Percentiles rank a stretch among this genome's conserved stretches.
Evolutionary conservation across 2,888 invertebrate genomes (phyloP).

Genomic region (Callinectes sapidus): DNA sequence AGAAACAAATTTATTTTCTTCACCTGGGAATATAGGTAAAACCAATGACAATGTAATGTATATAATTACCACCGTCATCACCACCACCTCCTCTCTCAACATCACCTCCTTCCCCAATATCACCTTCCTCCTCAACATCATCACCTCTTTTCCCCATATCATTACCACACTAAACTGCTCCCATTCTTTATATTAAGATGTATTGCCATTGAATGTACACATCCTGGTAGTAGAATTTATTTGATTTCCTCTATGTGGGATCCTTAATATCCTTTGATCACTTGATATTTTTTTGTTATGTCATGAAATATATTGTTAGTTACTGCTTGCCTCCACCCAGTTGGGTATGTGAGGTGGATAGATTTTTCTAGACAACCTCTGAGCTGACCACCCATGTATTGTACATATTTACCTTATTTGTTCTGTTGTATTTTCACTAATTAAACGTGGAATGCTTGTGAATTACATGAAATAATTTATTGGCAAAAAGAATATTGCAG

Average conservation of each 20-base stretch:
- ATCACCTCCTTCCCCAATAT: too few relatives aligned
- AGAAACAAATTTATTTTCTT: not conserved
- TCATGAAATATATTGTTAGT: too few relatives aligned
- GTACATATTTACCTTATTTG: not conserved
- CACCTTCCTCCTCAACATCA: too few relatives aligned
- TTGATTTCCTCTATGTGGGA: too few relatives aligned
- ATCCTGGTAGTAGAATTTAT: too few relatives aligned
- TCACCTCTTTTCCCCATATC: too few relatives aligned
- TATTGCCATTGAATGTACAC: too few relatives aligned
- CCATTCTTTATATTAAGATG: not conserved
- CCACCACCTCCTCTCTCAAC: not conserved
- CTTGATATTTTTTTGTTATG: too few relatives aligned
- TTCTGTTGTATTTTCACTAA: not conserved
- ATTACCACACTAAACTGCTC: not conserved
- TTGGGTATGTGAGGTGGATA: not conserved
- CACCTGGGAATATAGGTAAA: not conserved
- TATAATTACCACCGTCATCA: not conserved
- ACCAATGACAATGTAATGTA: not conserved
- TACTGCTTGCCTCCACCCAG: not conserved
- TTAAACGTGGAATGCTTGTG: not conserved
- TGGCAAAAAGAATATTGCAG: not conserved
- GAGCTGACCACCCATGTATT: not conserved
- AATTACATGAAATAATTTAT: not conserved
- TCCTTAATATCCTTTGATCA: too few relatives aligned
- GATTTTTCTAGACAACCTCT: not conserved